Conservation (phyloP, 2,113 vertebrate species). For the Todiramphus chloris region DNA sequence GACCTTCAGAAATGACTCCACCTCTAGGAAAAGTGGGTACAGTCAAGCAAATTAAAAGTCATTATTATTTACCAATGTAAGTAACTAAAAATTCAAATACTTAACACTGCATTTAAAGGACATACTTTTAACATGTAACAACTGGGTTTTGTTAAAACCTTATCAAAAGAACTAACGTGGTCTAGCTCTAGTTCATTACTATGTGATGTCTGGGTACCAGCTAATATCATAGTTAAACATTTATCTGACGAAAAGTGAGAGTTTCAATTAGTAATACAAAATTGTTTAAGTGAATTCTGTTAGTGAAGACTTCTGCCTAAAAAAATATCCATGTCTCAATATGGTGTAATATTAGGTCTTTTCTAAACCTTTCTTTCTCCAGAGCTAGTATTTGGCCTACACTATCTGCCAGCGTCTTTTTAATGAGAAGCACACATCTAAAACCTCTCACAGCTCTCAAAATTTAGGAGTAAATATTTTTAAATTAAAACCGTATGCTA, state of each 20-base stretch:
- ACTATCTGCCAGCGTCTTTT: constrained; percentile 54
- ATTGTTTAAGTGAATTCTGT: neutral
- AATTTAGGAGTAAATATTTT: constrained; percentile 69
- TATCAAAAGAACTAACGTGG: neutral
- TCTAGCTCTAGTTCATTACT: neutral
- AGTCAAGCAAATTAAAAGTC: neutral
- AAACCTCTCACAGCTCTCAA: constrained; percentile 64
- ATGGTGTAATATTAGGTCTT: constrained; percentile 3
- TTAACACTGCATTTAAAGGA: neutral
- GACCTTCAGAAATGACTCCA: neutral
- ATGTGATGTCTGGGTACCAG: neutral
- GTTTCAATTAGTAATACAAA: neutral
- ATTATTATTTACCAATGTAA: neutral
- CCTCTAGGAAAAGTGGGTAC: neutral
- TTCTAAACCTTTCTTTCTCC: constrained; percentile 21
- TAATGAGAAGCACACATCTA: constrained; percentile 69
- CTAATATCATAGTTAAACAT: neutral
- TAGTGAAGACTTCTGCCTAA: neutral
- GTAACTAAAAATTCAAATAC: neutral
- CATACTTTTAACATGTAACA: neutral
- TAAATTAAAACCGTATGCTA: constrained; percentile 67
- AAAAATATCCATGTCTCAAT: neutral
- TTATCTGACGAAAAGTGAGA: neutral
- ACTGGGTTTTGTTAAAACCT: neutral
- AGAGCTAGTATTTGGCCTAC: constrained; percentile 35